Percentiles rank a stretch among this genome's conserved stretches.
Evolutionary conservation across 2,113 vertebrate genomes (phyloP).

Genomic region (Pampusana beccarii): DNA sequence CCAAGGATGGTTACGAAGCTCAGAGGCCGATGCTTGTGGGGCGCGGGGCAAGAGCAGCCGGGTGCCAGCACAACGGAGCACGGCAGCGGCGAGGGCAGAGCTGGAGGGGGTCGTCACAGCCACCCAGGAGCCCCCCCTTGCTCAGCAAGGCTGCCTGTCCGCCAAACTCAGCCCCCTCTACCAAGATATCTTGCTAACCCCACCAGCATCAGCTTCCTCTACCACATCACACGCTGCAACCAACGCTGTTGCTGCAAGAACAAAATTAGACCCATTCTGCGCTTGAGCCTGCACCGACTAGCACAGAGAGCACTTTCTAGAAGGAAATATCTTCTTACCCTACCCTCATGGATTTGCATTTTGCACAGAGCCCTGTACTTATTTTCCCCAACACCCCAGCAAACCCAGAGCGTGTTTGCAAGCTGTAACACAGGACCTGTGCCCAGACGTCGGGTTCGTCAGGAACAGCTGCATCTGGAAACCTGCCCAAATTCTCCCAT

Average conservation of each 20-base stretch:
- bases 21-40: rapidly evolving
- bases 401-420: neutral
- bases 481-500: neutral
- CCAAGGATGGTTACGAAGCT: neutral
- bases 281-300: neutral
- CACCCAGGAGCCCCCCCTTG: neutral
- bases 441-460: neutral
- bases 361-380: neutral
- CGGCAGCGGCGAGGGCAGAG: neutral
- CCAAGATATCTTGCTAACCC: neutral
- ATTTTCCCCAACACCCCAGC: neutral
- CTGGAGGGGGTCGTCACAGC: neutral
- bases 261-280: neutral
- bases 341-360: neutral
- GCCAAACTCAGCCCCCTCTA: neutral
- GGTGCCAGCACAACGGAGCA: neutral
- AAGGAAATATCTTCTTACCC: neutral
- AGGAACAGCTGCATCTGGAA: neutral
- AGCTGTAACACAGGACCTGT: neutral
- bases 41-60: neutral
- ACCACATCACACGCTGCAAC: neutral
- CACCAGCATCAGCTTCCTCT: neutral
- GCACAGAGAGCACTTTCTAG: neutral
- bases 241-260: neutral
- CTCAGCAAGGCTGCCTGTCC: neutral